phyloP scores from a whole-genome alignment of 2,113 vertebrate species.

The Cyanistes caeruleus region DNA sequence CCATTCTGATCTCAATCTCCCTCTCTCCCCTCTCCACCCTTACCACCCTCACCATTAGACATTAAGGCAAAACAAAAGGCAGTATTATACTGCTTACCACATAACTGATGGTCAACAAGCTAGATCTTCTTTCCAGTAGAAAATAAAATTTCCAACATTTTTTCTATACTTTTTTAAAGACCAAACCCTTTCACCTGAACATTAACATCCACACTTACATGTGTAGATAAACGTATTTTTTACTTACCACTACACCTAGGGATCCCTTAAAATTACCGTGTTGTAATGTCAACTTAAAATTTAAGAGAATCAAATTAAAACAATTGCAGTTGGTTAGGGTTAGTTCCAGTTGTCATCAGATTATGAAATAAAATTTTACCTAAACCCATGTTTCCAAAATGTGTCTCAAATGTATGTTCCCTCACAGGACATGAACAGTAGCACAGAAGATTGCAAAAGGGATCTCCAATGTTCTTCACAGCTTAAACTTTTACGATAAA shows the following conservation, averaged over 20 bases:
- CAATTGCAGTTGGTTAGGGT: neutral
- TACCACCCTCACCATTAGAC: neutral
- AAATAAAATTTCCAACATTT: neutral
- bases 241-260: neutral
- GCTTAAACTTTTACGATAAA: neutral
- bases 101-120: neutral
- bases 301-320: neutral
- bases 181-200: neutral
- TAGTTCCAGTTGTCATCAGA: neutral
- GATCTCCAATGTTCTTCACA: neutral
- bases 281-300: neutral
- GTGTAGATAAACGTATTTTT: neutral
- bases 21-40: accelerated
- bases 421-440: neutral
- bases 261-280: neutral
- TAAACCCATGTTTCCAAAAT: neutral
- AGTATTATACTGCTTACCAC: neutral
- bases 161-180: neutral
- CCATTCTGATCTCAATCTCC: neutral
- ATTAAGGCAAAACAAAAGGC: neutral
- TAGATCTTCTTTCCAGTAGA: neutral
- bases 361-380: neutral
- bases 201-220: neutral
- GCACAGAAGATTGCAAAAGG: neutral
- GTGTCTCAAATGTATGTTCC: neutral